Base-by-base conservation (phyloP, 2,113 vertebrate species). In the Lampris incognitus region DNA sequence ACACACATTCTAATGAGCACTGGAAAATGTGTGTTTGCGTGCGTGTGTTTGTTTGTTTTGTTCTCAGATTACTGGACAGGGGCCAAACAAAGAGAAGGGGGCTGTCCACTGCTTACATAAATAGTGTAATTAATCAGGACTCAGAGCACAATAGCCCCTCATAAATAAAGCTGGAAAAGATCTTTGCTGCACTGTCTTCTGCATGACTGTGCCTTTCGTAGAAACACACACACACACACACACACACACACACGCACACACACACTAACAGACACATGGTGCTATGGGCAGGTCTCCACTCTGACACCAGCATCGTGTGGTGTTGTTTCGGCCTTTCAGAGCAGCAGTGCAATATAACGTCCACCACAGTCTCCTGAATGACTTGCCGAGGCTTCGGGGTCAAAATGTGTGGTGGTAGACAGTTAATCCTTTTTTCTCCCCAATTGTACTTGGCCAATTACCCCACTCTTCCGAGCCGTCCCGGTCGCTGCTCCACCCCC, bases 181-280 rank as follows among this genome's bases (percentile, higher is more conserved):
- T 69, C 73, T 91, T 77, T 81, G 83, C 90, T 80, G 69, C 50
- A 67, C 76, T 81, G 79, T 91, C 92, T 91, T 93, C 88, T 93
- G 93, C 91, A 91, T 93, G 92, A 92, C 89, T 93, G 91, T 57
- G 54, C 83, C 90, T 92, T 94, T 88, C 88, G 87, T 63, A 71
- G 42, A 63, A 55, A 24, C 57, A 61, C 62, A 69, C 64, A 13
- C 59, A 63, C 66, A 69, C 79, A 67, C 59, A 62, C 50, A 10
- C 1, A 76, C 85, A 74, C 64, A 79, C 42, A 69, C 42, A 70
- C 49, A 52, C 65, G 46, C 60, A 74, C 46, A 74, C 56, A 64
- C 69, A 52, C 37, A 82, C 50, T 44, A 38, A 54, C 13, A 3
- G 64, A 68, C 84, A 84, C 83, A 84, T 84, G 83, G 86, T 51